Conservation (phyloP, 1,140 invertebrate species). For the Rhizoglyphus robini region DNA sequence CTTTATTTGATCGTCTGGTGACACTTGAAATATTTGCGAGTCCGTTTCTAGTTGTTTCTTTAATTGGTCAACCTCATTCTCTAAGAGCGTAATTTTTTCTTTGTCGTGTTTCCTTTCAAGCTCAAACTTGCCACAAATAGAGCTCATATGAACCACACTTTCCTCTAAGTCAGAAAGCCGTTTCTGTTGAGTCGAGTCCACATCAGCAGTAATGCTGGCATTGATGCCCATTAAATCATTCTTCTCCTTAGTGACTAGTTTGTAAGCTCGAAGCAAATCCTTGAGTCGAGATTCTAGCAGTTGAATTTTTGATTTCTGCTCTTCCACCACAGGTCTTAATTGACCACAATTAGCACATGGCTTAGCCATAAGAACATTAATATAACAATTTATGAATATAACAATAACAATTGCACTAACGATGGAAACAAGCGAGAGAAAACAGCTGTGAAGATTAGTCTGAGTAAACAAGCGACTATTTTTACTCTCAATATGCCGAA, state of each 20-base stretch:
- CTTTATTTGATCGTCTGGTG: neutral
- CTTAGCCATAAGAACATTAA: neutral
- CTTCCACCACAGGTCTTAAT: neutral
- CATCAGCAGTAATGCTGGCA: neutral
- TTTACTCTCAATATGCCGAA: too few species aligned
- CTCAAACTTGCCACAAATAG: conserved; percentile 22
- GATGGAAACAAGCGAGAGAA: too few species aligned
- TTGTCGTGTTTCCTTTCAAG: conserved; percentile 9
- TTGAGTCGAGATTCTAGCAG: conserved; percentile 14
- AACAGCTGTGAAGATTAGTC: too few species aligned
- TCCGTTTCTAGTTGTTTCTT: neutral
- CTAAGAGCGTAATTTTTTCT: neutral
- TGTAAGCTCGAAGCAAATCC: conserved; percentile 21
- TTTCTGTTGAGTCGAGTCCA: conserved; percentile 19
- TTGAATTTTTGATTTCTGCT: conserved; percentile 17
- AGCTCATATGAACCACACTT: conserved; percentile 21
- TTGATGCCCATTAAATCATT: neutral
- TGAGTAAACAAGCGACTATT: too few species aligned
- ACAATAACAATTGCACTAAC: too few species aligned
- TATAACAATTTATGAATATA: too few species aligned
- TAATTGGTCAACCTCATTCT: conserved; percentile 9
- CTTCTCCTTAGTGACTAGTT: conserved; percentile 6
- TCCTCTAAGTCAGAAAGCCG: conserved; percentile 17
- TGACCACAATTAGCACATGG: conserved; percentile 10
- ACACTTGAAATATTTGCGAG: neutral